These are phyloP conservation scores for Babylonia areolata DNA, from an alignment of 1,140 invertebrate genomes.

Conservation along the genomic window DNA sequence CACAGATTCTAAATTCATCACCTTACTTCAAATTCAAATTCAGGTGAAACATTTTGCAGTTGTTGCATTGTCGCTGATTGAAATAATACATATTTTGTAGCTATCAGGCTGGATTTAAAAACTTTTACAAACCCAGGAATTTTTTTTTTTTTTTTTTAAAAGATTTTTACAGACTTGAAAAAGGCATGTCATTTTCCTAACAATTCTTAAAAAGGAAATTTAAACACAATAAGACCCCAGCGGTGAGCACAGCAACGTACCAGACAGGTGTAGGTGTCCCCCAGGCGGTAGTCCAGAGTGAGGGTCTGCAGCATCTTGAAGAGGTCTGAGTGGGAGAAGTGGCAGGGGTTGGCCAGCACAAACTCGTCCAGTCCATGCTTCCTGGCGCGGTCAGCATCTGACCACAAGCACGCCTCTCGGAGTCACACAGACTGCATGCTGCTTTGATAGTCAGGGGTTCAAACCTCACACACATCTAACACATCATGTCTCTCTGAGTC, in stretches of 20 bases:
- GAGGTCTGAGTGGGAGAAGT: slow-evolving; percentile 94
- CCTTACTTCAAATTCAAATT: no score
- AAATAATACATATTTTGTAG: no score
- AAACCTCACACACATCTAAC: background rate
- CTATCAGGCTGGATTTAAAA: no score
- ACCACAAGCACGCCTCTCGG: slow-evolving; percentile 35
- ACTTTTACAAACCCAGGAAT: no score
- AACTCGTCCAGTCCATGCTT: slow-evolving; percentile 99
- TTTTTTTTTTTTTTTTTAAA: no score
- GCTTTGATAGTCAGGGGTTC: background rate
- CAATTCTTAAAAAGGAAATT: no score
- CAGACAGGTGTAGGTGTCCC: slow-evolving; percentile 97
- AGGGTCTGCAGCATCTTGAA: slow-evolving; percentile 94
- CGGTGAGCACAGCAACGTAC: slow-evolving; percentile 77
- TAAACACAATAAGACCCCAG: background rate
- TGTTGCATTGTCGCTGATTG: no score
- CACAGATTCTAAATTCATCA: no score
- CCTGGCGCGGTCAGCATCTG: slow-evolving; percentile 94
- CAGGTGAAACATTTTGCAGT: no score
- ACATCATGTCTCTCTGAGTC: background rate
- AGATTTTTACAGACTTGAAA: no score
- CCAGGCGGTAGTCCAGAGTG: slow-evolving; percentile 95
- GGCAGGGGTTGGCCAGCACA: slow-evolving; percentile 98
- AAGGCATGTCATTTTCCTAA: no score
- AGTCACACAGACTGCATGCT: background rate